Evolutionary conservation across 2,113 vertebrate genomes (phyloP), one percentile per base, ranked within the genome.

Genomic region (Seriola quinqueradiata): DNA sequence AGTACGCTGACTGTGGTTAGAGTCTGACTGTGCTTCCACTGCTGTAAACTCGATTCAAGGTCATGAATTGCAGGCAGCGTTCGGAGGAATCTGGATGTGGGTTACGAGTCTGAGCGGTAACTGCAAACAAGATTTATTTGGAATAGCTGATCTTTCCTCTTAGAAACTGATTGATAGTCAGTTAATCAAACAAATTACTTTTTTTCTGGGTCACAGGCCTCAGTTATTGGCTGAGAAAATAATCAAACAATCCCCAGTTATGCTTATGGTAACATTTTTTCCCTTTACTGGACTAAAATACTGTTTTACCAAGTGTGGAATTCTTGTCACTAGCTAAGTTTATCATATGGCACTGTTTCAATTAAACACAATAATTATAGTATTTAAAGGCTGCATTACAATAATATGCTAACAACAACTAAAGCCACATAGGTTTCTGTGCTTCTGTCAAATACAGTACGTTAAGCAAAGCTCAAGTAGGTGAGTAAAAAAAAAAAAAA

Each of bases 41-140:
- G 79, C 82, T 64, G 76, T 81, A 84, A 90, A 90, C 80, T 79
- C 50, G 40, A 40, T 21, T 81, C 82, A 69, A 50, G 61, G 81
- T 85, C 75, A 77, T n/a, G 19, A 66, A 77, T 76, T 75, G 68
- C 59, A 73, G 79, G 73, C 65, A 42, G 66, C 48, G 12, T 72
- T 79, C 12, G 14, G 69, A 74, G 25, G 40, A 32, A 76, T 76
- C 60, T 19, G 74, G 61, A 81, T 75, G 71, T 44, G 67, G 70
- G n/a, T 44, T 60, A 34, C 42, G 46, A 79, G 40, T 54, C 25
- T 23, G 28, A 55, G 55, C 63, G 14, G 52, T 3, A n/a, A 38
- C 42, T 59, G n/a, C 73, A 78, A 74, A 58, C 40, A 63, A 4
- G 23, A 67, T 68, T 57, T 46, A 63, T 82, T 69, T 61, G 61